A percentile compares a stretch with the other conserved stretches of the same genome.
Evolutionary conservation across 2,113 vertebrate genomes (phyloP).

Genomic region (Archocentrus centrarchus): DNA sequence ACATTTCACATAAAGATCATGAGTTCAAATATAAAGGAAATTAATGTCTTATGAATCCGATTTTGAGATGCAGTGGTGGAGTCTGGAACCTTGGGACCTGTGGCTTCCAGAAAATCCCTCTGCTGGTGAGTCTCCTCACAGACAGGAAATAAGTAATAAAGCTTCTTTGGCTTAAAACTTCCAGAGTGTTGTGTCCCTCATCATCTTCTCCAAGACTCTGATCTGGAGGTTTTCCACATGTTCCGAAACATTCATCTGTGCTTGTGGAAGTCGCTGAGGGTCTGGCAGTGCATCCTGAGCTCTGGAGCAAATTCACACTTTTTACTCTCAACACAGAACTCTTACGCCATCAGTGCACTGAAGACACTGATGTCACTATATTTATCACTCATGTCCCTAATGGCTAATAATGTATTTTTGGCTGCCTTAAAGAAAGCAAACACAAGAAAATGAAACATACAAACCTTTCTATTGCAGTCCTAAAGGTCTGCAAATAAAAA

Average conservation of each 20-base stretch:
- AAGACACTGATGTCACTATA: background rate
- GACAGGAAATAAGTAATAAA: background rate
- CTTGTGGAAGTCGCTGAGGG: too few relatives aligned
- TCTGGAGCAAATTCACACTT: background rate
- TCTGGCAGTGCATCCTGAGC: too few relatives aligned
- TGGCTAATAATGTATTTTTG: background rate
- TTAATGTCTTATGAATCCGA: too few relatives aligned
- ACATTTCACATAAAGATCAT: too few relatives aligned
- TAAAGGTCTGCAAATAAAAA: too few relatives aligned
- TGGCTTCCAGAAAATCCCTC: too few relatives aligned
- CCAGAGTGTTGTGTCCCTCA: background rate
- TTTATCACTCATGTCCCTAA: background rate
- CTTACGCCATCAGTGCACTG: too few relatives aligned
- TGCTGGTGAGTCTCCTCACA: background rate
- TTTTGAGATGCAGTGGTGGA: too few relatives aligned
- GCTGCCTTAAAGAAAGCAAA: background rate
- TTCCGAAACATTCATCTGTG: background rate
- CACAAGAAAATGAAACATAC: fast-evolving
- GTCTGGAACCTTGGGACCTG: too few relatives aligned
- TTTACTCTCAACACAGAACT: background rate
- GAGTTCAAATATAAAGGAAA: too few relatives aligned
- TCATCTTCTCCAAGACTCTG: background rate
- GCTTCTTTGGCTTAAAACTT: background rate
- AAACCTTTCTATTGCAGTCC: too few relatives aligned
- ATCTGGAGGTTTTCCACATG: background rate